Evolutionary conservation across 1,140 invertebrate genomes (phyloP), one percentile per base, ranked within the genome.

Genomic region (Macrocentrus cingulum): DNA sequence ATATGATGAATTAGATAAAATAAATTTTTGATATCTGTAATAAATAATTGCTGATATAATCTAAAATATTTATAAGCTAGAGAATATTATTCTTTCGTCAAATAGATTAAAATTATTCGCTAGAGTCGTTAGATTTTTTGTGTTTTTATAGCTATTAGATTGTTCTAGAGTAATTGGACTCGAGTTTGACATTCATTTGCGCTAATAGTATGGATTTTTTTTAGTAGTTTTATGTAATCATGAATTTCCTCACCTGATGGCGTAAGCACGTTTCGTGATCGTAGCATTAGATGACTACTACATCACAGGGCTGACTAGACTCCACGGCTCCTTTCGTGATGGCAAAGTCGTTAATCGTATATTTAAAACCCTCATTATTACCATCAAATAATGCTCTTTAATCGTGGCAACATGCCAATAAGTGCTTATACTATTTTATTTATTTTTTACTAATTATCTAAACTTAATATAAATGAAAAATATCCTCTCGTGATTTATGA

Each of bases 241-340:
- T 51, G 49, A 36, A 36, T 51, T 51, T 51, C 49, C 49, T 51
- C 49, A 51, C 49, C 18, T 36, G 32, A 51, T 51, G 49, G 18
- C 18, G 49, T 51, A 51, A 51, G 29, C 34, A 16, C 8, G 49
- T 51, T 51, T 51, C 49, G 49, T 51, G 49, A 51, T 51, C 49
- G 32, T 7, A 51, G 37, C 49, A 51, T 51, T 37, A 37, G 32
- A 51, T 51, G 32, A 51, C 46, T 49, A 49, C n/a, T n/a, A n/a
- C n/a, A n/a, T n/a, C n/a, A n/a, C 29, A 49, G 46, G 13, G 46
- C 44, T 46, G 19, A 46, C 44, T 46, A 23, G n/a, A n/a, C 44
- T 46, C 20, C 8, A 46, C 44, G 44, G 44, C 20, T 46, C 25
- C 19, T 46, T 22, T 46, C 44, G 44, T 46, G 44, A 46, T 13